These are phyloP conservation scores for Pollachius pollachius DNA, from an alignment of 2,113 vertebrate genomes.

Conservation along the genomic window DNA sequence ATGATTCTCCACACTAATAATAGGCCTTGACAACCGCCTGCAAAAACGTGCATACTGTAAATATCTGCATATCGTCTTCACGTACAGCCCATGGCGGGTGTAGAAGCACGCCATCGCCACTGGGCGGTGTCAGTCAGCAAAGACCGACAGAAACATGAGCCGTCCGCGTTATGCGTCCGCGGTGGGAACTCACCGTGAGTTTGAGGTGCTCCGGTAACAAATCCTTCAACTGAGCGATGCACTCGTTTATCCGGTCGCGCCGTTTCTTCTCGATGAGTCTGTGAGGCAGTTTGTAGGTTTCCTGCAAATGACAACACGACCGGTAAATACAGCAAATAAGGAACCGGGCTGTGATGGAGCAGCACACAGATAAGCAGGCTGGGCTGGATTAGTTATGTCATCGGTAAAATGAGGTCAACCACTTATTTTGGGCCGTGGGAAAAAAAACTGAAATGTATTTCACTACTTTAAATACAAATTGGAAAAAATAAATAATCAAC, in stretches of 20 bases:
- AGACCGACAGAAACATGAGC: neutral
- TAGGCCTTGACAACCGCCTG: too few relatives aligned
- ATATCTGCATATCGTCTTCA: too few relatives aligned
- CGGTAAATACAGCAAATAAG: constrained; percentile 10
- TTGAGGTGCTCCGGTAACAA: constrained; percentile 96
- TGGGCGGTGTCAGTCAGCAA: constrained; percentile 34
- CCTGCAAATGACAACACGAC: constrained; percentile 67
- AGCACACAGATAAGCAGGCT: constrained; percentile 20
- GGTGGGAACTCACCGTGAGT: constrained; percentile 85
- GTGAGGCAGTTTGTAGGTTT: constrained; percentile 97
- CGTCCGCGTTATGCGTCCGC: neutral
- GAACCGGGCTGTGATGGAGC: constrained; percentile 7
- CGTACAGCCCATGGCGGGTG: constrained; percentile 10
- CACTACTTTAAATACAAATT: constrained; percentile 8
- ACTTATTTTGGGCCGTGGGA: constrained; percentile 38
- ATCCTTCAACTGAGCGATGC: constrained; percentile 97
- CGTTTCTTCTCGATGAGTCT: constrained; percentile 97
- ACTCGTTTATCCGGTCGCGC: constrained; percentile 96
- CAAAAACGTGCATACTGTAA: too few relatives aligned
- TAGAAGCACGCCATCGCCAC: constrained; percentile 32
- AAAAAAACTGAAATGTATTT: constrained; percentile 11
- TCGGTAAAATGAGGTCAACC: constrained; percentile 54
- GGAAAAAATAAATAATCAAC: neutral
- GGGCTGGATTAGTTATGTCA: constrained; percentile 62
- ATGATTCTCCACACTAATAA: neutral